phyloP scores from a whole-genome alignment of 2,888 invertebrate genomes.

The Drosophila phalerata region DNA sequence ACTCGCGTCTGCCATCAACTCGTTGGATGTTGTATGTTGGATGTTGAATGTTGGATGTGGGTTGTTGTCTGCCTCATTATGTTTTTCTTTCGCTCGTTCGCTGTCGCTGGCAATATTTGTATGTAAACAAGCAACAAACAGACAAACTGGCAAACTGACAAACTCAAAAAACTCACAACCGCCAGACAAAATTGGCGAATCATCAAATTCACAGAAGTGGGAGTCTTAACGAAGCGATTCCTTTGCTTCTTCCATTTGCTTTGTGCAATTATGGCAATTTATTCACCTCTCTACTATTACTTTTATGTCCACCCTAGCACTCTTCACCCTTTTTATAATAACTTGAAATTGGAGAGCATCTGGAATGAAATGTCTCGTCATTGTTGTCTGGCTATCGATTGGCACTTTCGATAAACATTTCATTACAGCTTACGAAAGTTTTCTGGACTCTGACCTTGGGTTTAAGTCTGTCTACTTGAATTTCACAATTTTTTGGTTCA shows the following conservation, averaged over 20 bases:
- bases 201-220: conserved; percentile 44
- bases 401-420: conserved; percentile 39
- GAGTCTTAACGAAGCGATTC: conserved; percentile 56
- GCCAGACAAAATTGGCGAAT: conserved; percentile 59
- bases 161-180: conserved; percentile 33
- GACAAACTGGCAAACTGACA: conserved; percentile 43
- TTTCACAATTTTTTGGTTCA: background rate
- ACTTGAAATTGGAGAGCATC: conserved; percentile 13
- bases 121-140: conserved; percentile 66
- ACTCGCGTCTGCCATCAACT: conserved; percentile 33
- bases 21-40: conserved; percentile 28
- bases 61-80: conserved; percentile 71
- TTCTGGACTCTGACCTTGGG: conserved; percentile 38
- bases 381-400: conserved; percentile 51
- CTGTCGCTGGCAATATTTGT: conserved; percentile 67
- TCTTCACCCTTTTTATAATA: conserved; percentile 3
- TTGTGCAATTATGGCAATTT: conserved; percentile 68
- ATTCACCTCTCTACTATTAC: conserved; percentile 1
- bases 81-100: conserved; percentile 46
- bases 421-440: conserved; percentile 44
- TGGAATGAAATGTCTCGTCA: conserved; percentile 38
- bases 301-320: background rate
- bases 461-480: background rate
- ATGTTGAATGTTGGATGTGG: conserved; percentile 37
- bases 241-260: conserved; percentile 54